Evolutionary conservation across 2,797 vertebrate species (phyloP).

Genomic region (Graptemys geographica): DNA sequence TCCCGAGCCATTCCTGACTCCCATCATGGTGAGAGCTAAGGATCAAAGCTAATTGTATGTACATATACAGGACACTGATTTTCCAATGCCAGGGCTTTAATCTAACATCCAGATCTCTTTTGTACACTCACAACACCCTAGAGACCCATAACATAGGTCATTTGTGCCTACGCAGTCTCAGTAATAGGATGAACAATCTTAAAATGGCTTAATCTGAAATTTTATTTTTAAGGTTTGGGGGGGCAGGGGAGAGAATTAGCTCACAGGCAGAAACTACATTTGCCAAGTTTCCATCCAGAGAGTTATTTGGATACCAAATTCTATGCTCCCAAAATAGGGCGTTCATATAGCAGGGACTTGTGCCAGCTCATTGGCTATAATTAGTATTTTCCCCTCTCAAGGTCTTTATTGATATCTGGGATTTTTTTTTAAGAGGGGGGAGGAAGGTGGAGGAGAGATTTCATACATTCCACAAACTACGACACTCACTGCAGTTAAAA

Average conservation of each 20-base stretch:
- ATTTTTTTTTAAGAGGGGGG: not conserved
- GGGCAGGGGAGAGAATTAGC: conserved; percentile 63
- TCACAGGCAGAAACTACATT: conserved; percentile 68
- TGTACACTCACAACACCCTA: conserved; percentile 72
- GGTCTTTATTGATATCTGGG: conserved; percentile 71
- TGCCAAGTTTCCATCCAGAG: conserved; percentile 78
- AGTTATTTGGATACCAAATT: conserved; percentile 72
- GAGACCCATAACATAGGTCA: conserved; percentile 72
- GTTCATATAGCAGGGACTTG: conserved; percentile 67
- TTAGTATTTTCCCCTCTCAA: conserved; percentile 72
- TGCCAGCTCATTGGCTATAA: conserved; percentile 75
- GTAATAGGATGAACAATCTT: conserved; percentile 75
- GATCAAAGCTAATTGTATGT: conserved; percentile 64
- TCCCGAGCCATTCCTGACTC: not conserved
- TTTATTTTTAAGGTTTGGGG: not conserved
- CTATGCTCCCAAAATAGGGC: conserved; percentile 73
- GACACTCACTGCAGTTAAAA: conserved; percentile 55
- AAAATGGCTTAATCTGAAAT: conserved; percentile 63
- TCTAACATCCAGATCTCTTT: conserved; percentile 75
- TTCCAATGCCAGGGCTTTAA: conserved; percentile 74
- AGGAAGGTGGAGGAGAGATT: conserved; percentile 57
- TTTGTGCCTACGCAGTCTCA: conserved; percentile 71
- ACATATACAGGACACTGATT: conserved; percentile 74
- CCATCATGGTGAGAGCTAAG: conserved; percentile 18
- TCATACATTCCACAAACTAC: conserved; percentile 62